Percentiles rank a stretch among this genome's conserved stretches.
Evolutionary conservation across 1,140 invertebrate species (phyloP).

Genomic region (Grapholita molesta): DNA sequence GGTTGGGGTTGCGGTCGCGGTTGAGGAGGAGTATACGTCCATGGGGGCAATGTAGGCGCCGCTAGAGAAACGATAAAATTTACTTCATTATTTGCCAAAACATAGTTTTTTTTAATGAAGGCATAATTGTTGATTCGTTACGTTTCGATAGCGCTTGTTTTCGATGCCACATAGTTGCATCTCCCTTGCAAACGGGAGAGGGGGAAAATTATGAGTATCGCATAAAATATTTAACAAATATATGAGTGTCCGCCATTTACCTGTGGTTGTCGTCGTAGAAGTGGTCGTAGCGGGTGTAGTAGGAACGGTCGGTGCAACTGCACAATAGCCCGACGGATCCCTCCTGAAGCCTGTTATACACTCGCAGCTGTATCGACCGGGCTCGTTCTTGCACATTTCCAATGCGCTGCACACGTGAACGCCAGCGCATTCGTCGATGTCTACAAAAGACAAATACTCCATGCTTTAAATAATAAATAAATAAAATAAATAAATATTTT

Average conservation of each 20-base stretch:
- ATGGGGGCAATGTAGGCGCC: slow-evolving; percentile 11
- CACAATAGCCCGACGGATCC: slow-evolving; percentile 55
- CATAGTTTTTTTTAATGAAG: too few species aligned
- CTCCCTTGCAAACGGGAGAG: too few species aligned
- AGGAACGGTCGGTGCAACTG: slow-evolving; percentile 27
- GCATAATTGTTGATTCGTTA: too few species aligned
- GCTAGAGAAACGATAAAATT: too few species aligned
- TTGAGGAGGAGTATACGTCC: slow-evolving; percentile 29
- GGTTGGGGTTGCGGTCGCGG: too few species aligned
- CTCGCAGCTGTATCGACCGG: slow-evolving; percentile 73
- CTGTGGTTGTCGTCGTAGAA: slow-evolving; percentile 33
- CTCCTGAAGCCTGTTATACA: slow-evolving; percentile 69
- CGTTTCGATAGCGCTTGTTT: too few species aligned
- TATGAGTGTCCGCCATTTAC: slow-evolving; percentile 17
- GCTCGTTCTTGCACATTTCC: slow-evolving; percentile 90
- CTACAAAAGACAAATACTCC: slow-evolving; percentile 80
- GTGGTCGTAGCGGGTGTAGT: slow-evolving; percentile 29
- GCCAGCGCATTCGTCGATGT: slow-evolving; percentile 94
- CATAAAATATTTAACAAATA: too few species aligned
- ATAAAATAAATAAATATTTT: too few species aligned
- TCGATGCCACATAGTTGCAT: too few species aligned
- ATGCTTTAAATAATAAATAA: too few species aligned
- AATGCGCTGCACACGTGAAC: slow-evolving; percentile 88
- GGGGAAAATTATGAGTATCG: too few species aligned
- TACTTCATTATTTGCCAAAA: too few species aligned